These are phyloP conservation scores for Acropternis orthonyx DNA, from an alignment of 2,797 vertebrate species.

Conservation along the genomic window DNA sequence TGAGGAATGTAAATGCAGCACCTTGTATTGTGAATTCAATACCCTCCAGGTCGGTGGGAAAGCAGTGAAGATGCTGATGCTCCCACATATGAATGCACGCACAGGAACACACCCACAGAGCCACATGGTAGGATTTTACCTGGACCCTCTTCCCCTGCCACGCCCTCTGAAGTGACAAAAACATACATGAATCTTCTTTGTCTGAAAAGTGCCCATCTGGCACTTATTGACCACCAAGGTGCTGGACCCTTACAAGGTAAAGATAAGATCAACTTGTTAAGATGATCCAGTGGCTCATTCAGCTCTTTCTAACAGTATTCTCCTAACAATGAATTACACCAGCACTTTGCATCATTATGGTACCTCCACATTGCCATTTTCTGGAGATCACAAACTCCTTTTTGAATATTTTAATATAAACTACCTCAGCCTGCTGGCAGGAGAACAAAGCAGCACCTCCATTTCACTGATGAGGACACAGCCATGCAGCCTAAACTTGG, in stretches of 20 bases:
- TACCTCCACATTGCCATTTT: neutral
- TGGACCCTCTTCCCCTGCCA: neutral
- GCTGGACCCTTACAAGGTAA: neutral
- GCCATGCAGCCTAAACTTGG: neutral
- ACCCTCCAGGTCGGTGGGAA: neutral
- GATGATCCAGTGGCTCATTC: neutral
- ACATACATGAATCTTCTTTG: neutral
- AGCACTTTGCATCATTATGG: neutral
- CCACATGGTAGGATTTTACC: neutral
- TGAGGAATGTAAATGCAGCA: neutral
- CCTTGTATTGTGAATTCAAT: neutral
- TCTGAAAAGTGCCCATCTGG: neutral
- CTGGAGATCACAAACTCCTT: neutral
- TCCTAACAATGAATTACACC: neutral
- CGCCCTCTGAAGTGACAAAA: neutral
- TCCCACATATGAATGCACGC: accelerated
- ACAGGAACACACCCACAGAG: neutral
- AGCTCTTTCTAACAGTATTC: neutral
- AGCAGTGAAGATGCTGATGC: neutral
- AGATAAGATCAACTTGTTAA: neutral
- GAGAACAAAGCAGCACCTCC: neutral
- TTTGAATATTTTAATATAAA: slow-evolving; percentile 11
- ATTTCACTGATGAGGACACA: neutral
- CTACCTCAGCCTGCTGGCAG: neutral
- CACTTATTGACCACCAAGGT: neutral